These are phyloP conservation scores for Chondrosia reniformis DNA, from an alignment of 37 sponge, comb jelly and placozoan genomes.

Conservation along the genomic window DNA sequence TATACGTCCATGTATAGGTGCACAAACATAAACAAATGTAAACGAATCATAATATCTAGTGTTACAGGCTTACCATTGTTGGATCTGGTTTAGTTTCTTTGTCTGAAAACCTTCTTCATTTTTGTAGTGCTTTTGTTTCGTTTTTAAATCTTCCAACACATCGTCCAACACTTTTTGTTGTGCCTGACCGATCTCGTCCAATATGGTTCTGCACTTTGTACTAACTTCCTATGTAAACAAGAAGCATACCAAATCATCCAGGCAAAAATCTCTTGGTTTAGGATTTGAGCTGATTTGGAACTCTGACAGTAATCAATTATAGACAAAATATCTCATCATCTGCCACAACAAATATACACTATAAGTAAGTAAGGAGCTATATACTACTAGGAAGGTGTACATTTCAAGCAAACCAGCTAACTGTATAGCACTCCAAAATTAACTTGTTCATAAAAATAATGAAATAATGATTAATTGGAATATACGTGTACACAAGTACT, in stretches of 20 bases:
- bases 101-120: background rate
- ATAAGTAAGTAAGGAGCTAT: too few species aligned
- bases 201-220: background rate
- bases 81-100: background rate
- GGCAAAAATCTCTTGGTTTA: too few species aligned
- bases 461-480: too few species aligned
- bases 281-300: too few species aligned
- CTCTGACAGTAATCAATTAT: background rate
- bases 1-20: background rate
- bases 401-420: too few species aligned
- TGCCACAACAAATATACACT: background rate
- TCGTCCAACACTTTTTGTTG: slow-evolving; percentile 17
- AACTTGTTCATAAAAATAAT: too few species aligned
- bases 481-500: too few species aligned
- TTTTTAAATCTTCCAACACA: background rate
- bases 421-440: too few species aligned
- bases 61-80: background rate
- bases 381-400: too few species aligned
- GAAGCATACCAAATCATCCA: background rate
- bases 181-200: background rate
- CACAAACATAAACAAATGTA: too few species aligned
- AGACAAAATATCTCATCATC: background rate
- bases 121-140: slow-evolving; percentile 13
- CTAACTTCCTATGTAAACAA: background rate
- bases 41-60: too few species aligned